phyloP scores from a whole-genome alignment of 1,140 invertebrate genomes.

The Pseudomyrmex pallidus region DNA sequence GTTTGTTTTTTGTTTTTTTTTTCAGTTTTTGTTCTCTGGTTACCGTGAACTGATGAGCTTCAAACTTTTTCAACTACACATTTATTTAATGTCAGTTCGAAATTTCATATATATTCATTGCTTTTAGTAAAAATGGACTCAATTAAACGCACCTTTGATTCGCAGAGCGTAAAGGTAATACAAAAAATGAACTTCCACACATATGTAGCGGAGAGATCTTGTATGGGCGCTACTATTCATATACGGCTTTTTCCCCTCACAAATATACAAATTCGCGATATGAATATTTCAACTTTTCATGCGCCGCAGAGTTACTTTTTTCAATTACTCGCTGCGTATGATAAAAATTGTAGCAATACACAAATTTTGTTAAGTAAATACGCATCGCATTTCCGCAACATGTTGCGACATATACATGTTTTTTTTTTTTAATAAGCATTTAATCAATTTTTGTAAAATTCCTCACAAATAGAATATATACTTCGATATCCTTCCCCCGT shows the following conservation, averaged over 20 bases:
- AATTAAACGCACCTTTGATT: slow-evolving; percentile 22
- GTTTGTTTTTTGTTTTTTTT: not conserved
- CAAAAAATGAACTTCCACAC: slow-evolving; percentile 21
- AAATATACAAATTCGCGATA: slow-evolving; percentile 15
- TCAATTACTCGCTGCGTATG: slow-evolving; percentile 18
- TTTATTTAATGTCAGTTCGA: not conserved
- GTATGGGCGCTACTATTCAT: no score
- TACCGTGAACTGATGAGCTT: not conserved
- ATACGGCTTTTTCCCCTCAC: not conserved
- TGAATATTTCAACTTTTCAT: slow-evolving; percentile 45
- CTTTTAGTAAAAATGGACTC: not conserved
- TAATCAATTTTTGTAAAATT: slow-evolving; percentile 28
- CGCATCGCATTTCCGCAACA: not conserved
- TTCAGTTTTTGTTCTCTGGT: no score
- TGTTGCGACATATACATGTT: not conserved
- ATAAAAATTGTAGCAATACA: not conserved
- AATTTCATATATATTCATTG: not conserved
- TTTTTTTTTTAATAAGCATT: not conserved
- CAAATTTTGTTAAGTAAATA: not conserved
- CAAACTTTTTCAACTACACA: not conserved
- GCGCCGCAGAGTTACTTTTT: slow-evolving; percentile 12
- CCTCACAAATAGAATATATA: not conserved
- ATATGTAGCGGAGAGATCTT: not conserved
- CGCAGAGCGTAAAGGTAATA: not conserved
- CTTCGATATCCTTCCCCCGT: not conserved